A percentile compares a stretch with the other conserved stretches of the same genome.
These are phyloP conservation scores for Eurypyga helias DNA, from an alignment of 2,113 vertebrate genomes.

Conservation along the genomic window DNA sequence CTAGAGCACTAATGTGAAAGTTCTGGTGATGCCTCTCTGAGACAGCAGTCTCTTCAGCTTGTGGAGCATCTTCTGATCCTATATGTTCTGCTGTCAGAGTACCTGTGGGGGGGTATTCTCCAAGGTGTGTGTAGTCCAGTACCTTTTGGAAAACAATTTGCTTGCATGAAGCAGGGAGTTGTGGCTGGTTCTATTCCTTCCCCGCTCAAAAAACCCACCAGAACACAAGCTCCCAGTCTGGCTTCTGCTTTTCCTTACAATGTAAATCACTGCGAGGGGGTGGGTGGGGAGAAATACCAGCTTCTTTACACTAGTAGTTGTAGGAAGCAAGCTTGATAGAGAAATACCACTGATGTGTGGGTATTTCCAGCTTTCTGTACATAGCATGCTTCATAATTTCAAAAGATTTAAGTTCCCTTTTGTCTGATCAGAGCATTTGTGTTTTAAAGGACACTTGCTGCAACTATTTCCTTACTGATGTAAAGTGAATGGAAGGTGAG, in stretches of 20 bases:
- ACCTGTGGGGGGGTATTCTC: background rate
- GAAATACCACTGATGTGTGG: background rate
- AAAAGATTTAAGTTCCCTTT: background rate
- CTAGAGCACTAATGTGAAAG: background rate
- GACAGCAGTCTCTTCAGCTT: background rate
- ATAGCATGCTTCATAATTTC: background rate
- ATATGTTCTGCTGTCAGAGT: background rate
- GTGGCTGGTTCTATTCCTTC: background rate
- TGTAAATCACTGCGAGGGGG: background rate
- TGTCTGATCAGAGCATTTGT: background rate
- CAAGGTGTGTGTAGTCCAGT: fast-evolving
- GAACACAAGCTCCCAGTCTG: background rate
- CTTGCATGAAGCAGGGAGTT: background rate
- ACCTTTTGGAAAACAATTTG: background rate
- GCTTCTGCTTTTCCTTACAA: background rate
- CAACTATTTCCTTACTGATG: background rate
- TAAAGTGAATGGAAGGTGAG: background rate
- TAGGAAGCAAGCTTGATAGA: background rate
- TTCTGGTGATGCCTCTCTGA: no score
- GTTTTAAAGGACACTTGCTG: background rate
- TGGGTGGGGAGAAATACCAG: background rate
- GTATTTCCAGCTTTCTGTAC: background rate
- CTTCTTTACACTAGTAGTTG: background rate
- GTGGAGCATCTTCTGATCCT: background rate
- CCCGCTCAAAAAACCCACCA: background rate